These are phyloP conservation scores for Kobus ellipsiprymnus DNA, from an alignment of 2,113 vertebrate genomes.

Conservation along the genomic window DNA sequence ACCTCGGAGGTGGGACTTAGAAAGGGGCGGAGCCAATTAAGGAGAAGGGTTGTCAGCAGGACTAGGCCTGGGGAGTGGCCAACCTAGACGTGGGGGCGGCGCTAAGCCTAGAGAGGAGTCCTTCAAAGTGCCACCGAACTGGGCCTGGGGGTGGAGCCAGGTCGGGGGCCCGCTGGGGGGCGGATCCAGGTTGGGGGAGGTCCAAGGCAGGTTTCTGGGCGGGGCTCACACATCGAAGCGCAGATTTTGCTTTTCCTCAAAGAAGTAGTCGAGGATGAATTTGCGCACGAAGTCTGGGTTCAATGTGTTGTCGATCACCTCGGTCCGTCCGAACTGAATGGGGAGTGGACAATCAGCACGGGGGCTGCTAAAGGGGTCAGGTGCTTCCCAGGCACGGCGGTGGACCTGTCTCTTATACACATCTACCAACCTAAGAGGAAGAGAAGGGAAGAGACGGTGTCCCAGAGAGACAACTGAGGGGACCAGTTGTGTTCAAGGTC, in stretches of 20 bases:
- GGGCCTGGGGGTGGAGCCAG: not conserved
- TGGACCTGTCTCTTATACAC: too few relatives aligned
- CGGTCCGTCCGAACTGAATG: constrained; percentile 92
- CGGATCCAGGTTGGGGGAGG: not conserved
- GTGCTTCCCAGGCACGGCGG: not conserved
- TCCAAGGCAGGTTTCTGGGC: not conserved
- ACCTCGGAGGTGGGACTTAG: not conserved
- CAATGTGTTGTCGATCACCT: constrained; percentile 96
- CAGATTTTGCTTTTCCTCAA: constrained; percentile 97
- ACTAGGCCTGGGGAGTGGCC: not conserved
- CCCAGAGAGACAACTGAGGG: not conserved
- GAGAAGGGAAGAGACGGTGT: not conserved
- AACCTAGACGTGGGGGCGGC: not conserved
- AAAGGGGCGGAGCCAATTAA: not conserved
- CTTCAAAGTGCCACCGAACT: not conserved
- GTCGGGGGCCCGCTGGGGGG: not conserved
- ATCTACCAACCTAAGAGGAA: not conserved
- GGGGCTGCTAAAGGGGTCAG: not conserved
- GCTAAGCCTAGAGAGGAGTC: not conserved
- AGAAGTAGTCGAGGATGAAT: constrained; percentile 97
- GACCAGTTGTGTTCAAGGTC: not conserved
- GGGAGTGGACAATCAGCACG: not conserved
- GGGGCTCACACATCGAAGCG: constrained; percentile 94
- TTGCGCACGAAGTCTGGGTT: constrained; percentile 98
- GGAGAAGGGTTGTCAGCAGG: not conserved